Evolutionary conservation across 2,888 invertebrate genomes (phyloP).

Genomic region (Junonia oenone): DNA sequence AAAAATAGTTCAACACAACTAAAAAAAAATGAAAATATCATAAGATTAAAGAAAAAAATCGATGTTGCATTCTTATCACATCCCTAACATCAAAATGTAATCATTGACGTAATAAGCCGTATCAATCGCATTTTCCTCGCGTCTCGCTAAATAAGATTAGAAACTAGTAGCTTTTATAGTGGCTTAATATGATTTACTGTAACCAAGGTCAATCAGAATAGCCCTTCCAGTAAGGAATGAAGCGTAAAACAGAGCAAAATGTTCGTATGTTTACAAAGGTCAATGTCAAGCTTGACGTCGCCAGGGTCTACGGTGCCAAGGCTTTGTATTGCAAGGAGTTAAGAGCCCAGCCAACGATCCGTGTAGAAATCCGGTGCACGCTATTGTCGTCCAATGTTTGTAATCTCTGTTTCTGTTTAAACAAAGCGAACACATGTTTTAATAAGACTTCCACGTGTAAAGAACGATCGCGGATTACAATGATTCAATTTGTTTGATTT

Average conservation of each 20-base stretch:
- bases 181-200: background rate
- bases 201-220: background rate
- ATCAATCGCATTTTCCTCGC: background rate
- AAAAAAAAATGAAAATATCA: no score
- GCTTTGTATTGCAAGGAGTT: background rate
- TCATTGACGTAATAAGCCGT: background rate
- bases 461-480: background rate
- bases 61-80: background rate
- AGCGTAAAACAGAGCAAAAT: background rate
- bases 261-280: conserved; percentile 9
- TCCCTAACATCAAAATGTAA: background rate
- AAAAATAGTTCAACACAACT: no score
- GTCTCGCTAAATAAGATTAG: background rate
- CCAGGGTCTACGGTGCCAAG: conserved; percentile 18
- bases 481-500: background rate
- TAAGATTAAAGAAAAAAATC: no score
- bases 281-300: conserved; percentile 26
- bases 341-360: conserved; percentile 15
- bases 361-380: conserved; percentile 23
- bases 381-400: conserved; percentile 5
- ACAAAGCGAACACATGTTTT: background rate
- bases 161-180: background rate
- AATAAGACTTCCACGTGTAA: background rate
- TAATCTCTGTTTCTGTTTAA: conserved; percentile 2
- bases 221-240: background rate